A percentile compares a stretch with the other conserved stretches of the same genome.
Evolutionary conservation across 2,888 invertebrate species (phyloP).

Genomic region (Iphiclides podalirius): DNA sequence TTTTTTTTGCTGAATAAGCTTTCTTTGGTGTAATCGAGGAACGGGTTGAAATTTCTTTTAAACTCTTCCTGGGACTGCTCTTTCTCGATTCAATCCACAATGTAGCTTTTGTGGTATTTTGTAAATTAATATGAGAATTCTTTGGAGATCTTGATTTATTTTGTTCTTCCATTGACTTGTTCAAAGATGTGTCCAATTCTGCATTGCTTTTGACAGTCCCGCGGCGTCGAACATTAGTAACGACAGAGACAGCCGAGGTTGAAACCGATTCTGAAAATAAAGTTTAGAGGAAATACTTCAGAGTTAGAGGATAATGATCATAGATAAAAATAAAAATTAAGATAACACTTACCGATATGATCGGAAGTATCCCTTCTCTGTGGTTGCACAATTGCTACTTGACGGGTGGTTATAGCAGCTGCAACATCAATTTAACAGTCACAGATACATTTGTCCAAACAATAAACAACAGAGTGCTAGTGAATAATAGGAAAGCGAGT

Average conservation of each 20-base stretch:
- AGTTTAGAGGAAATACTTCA: too few species aligned
- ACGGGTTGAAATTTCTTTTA: conserved; percentile 26
- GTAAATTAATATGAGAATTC: conserved; percentile 17
- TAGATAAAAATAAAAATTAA: not conserved
- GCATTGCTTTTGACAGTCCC: conserved; percentile 27
- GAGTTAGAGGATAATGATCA: too few species aligned
- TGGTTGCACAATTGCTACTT: conserved; percentile 72
- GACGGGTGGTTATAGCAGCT: conserved; percentile 48
- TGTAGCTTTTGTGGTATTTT: conserved; percentile 50
- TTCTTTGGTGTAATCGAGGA: not conserved
- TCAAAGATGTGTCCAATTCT: conserved; percentile 22
- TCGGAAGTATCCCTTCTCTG: conserved; percentile 54
- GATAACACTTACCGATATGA: conserved; percentile 41
- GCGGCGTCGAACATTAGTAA: conserved; percentile 24
- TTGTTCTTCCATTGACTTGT: conserved; percentile 23
- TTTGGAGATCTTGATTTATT: conserved; percentile 21
- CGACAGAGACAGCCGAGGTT: not conserved
- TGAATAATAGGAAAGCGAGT: too few species aligned
- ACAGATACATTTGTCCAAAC: too few species aligned
- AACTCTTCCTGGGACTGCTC: conserved; percentile 36
- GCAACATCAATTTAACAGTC: conserved; percentile 4
- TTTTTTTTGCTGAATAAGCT: conserved; percentile 19
- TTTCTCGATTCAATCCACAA: conserved; percentile 64
- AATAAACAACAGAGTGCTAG: too few species aligned
- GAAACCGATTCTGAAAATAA: conserved; percentile 3